Evolutionary conservation across 2,113 vertebrate species (phyloP).

Genomic region (Cepphus grylle): DNA sequence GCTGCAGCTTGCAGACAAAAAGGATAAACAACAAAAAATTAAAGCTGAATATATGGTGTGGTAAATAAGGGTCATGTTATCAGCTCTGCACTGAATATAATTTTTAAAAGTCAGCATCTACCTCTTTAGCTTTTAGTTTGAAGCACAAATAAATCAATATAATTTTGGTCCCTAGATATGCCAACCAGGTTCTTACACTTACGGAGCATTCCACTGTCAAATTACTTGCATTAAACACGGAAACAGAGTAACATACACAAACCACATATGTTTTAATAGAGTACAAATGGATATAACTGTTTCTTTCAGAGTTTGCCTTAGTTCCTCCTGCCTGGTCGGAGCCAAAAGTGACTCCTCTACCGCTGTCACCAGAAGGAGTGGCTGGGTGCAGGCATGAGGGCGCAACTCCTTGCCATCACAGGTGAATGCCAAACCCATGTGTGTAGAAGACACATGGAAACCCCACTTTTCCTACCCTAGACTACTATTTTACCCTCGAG

Average conservation of each 20-base stretch:
- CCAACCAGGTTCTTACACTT: not conserved
- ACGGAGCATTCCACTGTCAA: not conserved
- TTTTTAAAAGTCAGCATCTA: slow-evolving; percentile 37
- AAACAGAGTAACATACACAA: not conserved
- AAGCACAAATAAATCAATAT: slow-evolving; percentile 51
- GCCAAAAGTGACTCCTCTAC: not conserved
- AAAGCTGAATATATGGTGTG: slow-evolving; percentile 61
- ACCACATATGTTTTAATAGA: not conserved
- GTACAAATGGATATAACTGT: not conserved
- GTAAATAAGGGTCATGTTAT: slow-evolving; percentile 68
- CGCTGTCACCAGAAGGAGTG: not conserved
- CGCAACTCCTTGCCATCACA: not conserved
- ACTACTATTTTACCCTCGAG: not conserved
- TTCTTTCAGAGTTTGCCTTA: not conserved
- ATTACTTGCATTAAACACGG: slow-evolving; percentile 5
- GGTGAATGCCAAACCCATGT: not conserved
- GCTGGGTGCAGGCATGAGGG: not conserved
- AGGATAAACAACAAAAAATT: slow-evolving; percentile 69
- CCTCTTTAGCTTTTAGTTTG: slow-evolving; percentile 31
- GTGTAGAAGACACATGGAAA: not conserved
- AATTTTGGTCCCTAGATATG: slow-evolving; percentile 14
- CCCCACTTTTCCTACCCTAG: not conserved
- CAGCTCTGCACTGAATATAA: slow-evolving; percentile 54
- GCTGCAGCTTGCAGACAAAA: slow-evolving; percentile 54
- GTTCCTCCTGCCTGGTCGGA: not conserved